These are phyloP conservation scores for Blera fallax DNA, from an alignment of 2,888 invertebrate genomes.

Conservation along the genomic window DNA sequence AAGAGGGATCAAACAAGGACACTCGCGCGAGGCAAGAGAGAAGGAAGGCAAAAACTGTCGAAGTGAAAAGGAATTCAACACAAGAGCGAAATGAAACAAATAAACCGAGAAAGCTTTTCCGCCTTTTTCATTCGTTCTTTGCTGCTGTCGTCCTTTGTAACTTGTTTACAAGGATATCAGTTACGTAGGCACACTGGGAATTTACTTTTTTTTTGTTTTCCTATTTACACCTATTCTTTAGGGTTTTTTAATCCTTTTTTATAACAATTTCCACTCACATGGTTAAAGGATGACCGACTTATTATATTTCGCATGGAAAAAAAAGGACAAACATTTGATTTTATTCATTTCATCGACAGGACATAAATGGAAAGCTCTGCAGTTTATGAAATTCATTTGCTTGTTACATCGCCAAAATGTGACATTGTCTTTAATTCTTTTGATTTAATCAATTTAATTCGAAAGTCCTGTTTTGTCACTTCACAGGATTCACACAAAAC, in stretches of 20 bases:
- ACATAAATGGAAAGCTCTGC: neutral
- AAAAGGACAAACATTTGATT: neutral
- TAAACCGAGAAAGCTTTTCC: slow-evolving; percentile 64
- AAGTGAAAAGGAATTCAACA: slow-evolving; percentile 32
- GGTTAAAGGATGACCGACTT: neutral
- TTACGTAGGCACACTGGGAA: slow-evolving; percentile 59
- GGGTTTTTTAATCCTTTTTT: neutral
- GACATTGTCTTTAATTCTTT: neutral
- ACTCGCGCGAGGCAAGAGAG: neutral
- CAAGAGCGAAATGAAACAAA: slow-evolving; percentile 18
- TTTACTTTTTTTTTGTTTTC: neutral
- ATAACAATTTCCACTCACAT: neutral
- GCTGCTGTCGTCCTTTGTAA: slow-evolving; percentile 11
- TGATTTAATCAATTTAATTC: neutral
- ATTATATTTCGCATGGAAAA: neutral
- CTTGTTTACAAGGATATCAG: slow-evolving; percentile 69
- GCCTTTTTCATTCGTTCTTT: slow-evolving; percentile 43
- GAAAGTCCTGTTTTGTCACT: neutral
- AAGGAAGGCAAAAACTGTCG: neutral
- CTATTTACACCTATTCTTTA: neutral
- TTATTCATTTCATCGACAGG: neutral
- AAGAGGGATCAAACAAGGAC: slow-evolving; percentile 15
- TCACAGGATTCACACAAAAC: neutral
- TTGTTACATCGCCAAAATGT: neutral
- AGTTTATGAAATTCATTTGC: neutral